Evolutionary conservation across 2,888 invertebrate species (phyloP).

Genomic region (Odontothrips loti): DNA sequence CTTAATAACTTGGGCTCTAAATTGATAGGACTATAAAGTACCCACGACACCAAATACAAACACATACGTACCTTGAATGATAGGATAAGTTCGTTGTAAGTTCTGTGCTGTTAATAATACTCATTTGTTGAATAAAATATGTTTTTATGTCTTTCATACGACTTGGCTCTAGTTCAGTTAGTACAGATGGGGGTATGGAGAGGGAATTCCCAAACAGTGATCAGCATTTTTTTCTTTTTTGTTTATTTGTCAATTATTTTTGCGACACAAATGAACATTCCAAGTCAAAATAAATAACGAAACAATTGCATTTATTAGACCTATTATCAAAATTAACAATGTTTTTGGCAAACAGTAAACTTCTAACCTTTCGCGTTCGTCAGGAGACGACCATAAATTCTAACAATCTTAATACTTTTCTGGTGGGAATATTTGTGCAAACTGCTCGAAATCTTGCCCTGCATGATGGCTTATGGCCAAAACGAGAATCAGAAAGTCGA

Average conservation of each 20-base stretch:
- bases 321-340: background rate
- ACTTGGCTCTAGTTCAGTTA: background rate
- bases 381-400: too few species aligned
- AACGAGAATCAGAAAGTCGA: too few species aligned
- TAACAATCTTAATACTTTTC: background rate
- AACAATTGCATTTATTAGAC: too few species aligned
- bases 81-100: background rate
- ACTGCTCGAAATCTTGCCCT: conserved; percentile 11
- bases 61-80: conserved; percentile 30
- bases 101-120: conserved; percentile 14
- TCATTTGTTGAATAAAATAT: background rate
- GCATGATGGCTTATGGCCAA: too few species aligned
- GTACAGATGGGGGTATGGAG: too few species aligned
- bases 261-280: background rate
- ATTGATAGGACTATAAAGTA: conserved; percentile 53
- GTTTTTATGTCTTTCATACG: background rate
- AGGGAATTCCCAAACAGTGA: too few species aligned
- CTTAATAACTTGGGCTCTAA: conserved; percentile 56
- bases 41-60: conserved; percentile 21
- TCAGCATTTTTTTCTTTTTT: background rate
- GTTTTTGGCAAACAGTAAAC: background rate
- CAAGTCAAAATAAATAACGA: background rate
- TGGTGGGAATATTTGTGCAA: conserved; percentile 31
- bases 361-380: too few species aligned
- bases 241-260: background rate